phyloP scores from a whole-genome alignment of 2,888 invertebrate species.

The Diaprepes abbreviatus region DNA sequence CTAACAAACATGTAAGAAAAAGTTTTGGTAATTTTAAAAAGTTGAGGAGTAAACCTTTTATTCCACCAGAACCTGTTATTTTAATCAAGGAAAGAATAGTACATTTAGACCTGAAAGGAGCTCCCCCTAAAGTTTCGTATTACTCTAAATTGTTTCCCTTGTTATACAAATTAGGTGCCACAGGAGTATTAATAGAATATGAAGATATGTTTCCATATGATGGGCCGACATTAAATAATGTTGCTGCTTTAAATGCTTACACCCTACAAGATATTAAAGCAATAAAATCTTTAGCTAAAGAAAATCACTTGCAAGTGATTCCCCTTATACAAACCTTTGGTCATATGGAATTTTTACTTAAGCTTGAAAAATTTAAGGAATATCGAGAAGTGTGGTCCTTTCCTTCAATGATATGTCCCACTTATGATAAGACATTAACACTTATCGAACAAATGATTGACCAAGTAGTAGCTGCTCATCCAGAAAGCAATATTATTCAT shows the following conservation, averaged over 20 bases:
- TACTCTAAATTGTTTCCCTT: slow-evolving; percentile 74
- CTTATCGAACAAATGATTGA: slow-evolving; percentile 78
- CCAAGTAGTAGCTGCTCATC: slow-evolving; percentile 76
- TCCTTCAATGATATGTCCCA: slow-evolving; percentile 80
- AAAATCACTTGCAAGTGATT: slow-evolving; percentile 77
- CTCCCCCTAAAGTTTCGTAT: slow-evolving; percentile 79
- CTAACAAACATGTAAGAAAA: background rate
- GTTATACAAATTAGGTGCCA: slow-evolving; percentile 77
- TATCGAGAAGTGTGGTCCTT: slow-evolving; percentile 76
- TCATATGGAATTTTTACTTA: slow-evolving; percentile 85
- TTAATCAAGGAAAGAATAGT: slow-evolving; percentile 73
- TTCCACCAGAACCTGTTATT: slow-evolving; percentile 5
- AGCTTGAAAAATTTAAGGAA: slow-evolving; percentile 76
- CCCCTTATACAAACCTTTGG: slow-evolving; percentile 90
- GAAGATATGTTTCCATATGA: slow-evolving; percentile 90
- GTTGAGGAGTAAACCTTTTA: background rate
- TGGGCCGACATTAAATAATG: slow-evolving; percentile 72
- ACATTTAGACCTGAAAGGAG: slow-evolving; percentile 89
- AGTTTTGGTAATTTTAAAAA: background rate
- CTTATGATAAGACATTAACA: slow-evolving; percentile 70
- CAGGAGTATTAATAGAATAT: slow-evolving; percentile 85
- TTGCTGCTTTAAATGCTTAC: slow-evolving; percentile 76
- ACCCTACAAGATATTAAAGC: slow-evolving; percentile 46
- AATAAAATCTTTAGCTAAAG: slow-evolving; percentile 67
- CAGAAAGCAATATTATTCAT: slow-evolving; percentile 71